Conservation (phyloP, 2,888 invertebrate species). For the Esperia sulphurella region DNA sequence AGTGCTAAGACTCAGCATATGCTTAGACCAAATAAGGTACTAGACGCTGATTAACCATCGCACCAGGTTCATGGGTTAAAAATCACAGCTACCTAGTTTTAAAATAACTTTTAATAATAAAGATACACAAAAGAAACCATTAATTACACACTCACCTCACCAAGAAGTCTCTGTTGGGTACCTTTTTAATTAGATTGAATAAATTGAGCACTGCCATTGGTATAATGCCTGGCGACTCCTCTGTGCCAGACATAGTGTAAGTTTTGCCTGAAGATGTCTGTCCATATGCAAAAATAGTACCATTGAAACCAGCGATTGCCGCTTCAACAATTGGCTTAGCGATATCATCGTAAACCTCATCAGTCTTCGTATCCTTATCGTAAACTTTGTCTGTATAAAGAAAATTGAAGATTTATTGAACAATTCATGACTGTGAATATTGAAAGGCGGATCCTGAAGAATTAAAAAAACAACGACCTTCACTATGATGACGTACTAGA, state of each 20-base stretch:
- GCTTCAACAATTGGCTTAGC: constrained; percentile 86
- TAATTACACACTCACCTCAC: constrained; percentile 70
- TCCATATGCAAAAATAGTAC: constrained; percentile 94
- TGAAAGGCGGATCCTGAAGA: too few relatives aligned
- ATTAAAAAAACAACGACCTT: constrained; percentile 21
- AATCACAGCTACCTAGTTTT: too few relatives aligned
- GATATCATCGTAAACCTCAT: constrained; percentile 82
- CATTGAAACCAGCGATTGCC: constrained; percentile 87
- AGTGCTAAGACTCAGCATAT: too few relatives aligned
- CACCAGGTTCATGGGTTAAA: too few relatives aligned
- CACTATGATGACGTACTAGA: constrained; percentile 6
- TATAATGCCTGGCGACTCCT: constrained; percentile 85
- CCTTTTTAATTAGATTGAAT: constrained; percentile 82
- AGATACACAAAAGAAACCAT: not conserved
- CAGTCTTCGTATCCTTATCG: constrained; percentile 76
- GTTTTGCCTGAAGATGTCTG: constrained; percentile 95
- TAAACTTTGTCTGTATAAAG: constrained; percentile 87
- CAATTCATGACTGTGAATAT: too few relatives aligned
- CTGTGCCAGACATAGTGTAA: constrained; percentile 88
- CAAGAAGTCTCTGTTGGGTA: constrained; percentile 85
- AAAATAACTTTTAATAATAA: too few relatives aligned
- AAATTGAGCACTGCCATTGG: constrained; percentile 84
- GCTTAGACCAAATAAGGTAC: too few relatives aligned
- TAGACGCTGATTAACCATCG: too few relatives aligned
- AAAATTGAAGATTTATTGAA: not conserved